Evolutionary conservation across 2,113 vertebrate species (phyloP).

Genomic region (Chionodraco myersi): DNA sequence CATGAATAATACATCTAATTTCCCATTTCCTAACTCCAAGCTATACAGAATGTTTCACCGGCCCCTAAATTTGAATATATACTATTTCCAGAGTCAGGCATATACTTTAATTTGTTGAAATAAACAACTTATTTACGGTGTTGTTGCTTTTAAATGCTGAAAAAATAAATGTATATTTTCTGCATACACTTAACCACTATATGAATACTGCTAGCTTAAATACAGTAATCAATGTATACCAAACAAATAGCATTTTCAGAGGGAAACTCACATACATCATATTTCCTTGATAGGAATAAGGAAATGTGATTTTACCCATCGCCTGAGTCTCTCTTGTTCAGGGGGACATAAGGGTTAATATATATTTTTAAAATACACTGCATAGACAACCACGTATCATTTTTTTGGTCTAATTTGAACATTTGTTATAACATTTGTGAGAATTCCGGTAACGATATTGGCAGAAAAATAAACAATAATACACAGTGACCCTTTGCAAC

Average conservation of each 20-base stretch:
- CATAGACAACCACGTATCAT: not conserved
- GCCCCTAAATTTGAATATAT: conserved; percentile 19
- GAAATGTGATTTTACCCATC: not conserved
- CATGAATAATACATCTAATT: conserved; percentile 6
- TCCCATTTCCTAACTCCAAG: not conserved
- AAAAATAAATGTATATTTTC: conserved; percentile 30
- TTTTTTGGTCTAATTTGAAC: conserved; percentile 29
- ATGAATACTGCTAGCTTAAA: conserved; percentile 53
- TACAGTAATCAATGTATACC: conserved; percentile 21
- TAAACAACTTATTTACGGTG: not conserved
- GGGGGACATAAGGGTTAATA: not conserved
- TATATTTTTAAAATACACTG: not conserved
- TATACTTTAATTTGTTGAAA: conserved; percentile 30
- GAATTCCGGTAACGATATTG: not conserved
- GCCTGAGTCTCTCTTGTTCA: not conserved
- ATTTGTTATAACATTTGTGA: not conserved
- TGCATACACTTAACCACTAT: conserved; percentile 23
- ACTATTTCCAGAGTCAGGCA: conserved; percentile 19
- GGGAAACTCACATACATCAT: not conserved
- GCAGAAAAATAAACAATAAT: conserved; percentile 15
- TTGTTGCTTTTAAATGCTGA: conserved; percentile 1
- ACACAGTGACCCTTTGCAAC: not conserved
- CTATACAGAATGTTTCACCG: conserved; percentile 6
- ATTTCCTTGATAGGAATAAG: not conserved
- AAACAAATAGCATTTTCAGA: conserved; percentile 4